Percentiles rank a stretch among this genome's conserved stretches.
Evolutionary conservation across 2,113 vertebrate genomes (phyloP).

Genomic region (Corvus cornix): DNA sequence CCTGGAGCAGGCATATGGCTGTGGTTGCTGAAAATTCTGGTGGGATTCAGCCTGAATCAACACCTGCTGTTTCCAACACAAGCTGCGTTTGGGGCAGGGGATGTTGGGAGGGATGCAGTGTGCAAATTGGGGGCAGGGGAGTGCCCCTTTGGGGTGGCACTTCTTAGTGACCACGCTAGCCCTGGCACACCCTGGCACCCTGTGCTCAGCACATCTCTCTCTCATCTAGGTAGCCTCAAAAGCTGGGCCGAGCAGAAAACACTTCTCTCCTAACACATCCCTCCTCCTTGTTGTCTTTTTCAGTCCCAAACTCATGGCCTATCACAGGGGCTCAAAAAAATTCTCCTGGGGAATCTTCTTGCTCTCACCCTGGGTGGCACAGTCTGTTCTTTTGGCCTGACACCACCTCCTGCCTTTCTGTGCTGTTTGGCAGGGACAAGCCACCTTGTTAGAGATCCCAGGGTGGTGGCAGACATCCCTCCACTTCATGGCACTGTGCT

Average conservation of each 20-base stretch:
- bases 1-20: not conserved
- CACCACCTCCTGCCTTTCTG: not conserved
- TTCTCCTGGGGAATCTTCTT: rapidly evolving
- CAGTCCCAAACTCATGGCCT: not conserved
- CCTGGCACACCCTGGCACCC: rapidly evolving
- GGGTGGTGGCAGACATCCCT: not conserved
- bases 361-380: not conserved
- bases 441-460: not conserved
- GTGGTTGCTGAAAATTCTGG: not conserved
- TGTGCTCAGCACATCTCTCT: not conserved
- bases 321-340: not conserved
- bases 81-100: not conserved
- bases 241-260: rapidly evolving
- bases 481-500: rapidly evolving
- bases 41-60: not conserved
- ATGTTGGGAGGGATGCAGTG: not conserved
- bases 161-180: rapidly evolving
- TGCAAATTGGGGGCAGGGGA: rapidly evolving
- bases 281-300: not conserved
- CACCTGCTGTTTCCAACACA: rapidly evolving
- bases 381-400: not conserved
- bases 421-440: not conserved
- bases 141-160: no score
- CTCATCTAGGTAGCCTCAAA: not conserved
- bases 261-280: not conserved